Evolutionary conservation across 2,113 vertebrate species (phyloP), one percentile per base, ranked within the genome.

Genomic region (Myotis yumanensis): DNA sequence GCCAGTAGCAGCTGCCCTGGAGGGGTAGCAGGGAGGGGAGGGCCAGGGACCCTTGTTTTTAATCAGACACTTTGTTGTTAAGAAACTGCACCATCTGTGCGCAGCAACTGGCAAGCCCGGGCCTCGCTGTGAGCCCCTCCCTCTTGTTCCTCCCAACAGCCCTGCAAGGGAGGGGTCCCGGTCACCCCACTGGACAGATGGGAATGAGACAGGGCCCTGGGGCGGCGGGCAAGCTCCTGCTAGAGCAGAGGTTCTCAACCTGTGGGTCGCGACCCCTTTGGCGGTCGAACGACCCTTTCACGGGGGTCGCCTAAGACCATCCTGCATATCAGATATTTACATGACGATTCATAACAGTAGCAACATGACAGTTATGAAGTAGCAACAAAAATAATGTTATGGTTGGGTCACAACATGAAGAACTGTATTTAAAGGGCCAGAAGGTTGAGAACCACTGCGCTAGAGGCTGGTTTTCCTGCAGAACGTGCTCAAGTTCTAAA

Each of bases 11-110:
- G n/a, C 9, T 30, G 28, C 6, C 23, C 7, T 62, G 37, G 25
- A 9, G 35, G 4, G 73, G 6, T 2, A 35, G 17, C 1, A 12
- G 32, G n/a, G 75, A 20, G 2, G 9, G 5, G 28, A 62, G 40
- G 62, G 5, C 4, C 4, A 2, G 5, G 23, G 32, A 46, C 0
- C 5, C 15, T 28, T 2, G 4, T 6, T 3, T 35, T n/a, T 8
- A 10, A 12, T 30, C n/a, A 62, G 59, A 18, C 11, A 11, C 59
- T 43, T 16, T 28, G 64, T 17, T 51, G 32, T 62, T 28, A 62
- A 62, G 62, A 75, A 85, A 30, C 7, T 37, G 92, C 28, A 2
- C 35, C 12, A 0, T 46, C 12, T 2, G 43, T 18, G 32, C 4
- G 10, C 30, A 0, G 11, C 22, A 0, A 4, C 7, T 16, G 81